Conservation (phyloP, 2,888 invertebrate genomes). For the Theodoxus fluviatilis region DNA sequence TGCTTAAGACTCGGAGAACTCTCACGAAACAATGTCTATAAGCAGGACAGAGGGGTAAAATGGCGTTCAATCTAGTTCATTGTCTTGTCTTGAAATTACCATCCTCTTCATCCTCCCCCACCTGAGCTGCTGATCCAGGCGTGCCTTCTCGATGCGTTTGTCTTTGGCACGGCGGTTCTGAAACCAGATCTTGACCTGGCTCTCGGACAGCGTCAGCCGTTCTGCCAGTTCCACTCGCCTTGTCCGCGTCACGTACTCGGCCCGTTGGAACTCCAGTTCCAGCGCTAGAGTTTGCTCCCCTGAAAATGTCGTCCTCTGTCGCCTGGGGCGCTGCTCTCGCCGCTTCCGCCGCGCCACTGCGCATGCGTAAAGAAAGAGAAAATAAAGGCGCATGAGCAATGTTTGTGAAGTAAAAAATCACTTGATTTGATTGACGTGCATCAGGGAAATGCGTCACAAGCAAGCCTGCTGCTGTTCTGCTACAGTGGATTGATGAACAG, state of each 20-base stretch:
- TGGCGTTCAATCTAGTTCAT: no score
- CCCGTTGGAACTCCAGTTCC: constrained; percentile 88
- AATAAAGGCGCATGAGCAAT: not conserved
- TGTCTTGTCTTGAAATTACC: no score
- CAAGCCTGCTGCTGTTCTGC: no score
- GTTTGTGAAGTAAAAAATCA: not conserved
- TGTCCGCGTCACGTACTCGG: constrained; percentile 90
- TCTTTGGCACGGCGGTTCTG: constrained; percentile 95
- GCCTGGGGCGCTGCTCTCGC: constrained; percentile 82
- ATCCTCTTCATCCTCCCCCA: constrained; percentile 66
- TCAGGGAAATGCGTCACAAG: no score
- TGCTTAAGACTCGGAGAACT: no score
- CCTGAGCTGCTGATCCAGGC: constrained; percentile 93
- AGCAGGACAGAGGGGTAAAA: not conserved
- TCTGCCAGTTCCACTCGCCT: constrained; percentile 82
- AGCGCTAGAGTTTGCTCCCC: constrained; percentile 89
- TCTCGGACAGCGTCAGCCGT: constrained; percentile 75
- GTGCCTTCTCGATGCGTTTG: constrained; percentile 94
- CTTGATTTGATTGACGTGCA: not conserved
- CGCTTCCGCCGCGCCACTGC: constrained; percentile 84
- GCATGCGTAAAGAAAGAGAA: not conserved
- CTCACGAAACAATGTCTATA: not conserved
- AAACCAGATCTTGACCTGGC: constrained; percentile 90
- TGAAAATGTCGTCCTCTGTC: constrained; percentile 93
- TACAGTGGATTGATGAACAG: no score